phyloP scores from a whole-genome alignment of 2,888 invertebrate genomes.

The Nipponacmea schrenckii region DNA sequence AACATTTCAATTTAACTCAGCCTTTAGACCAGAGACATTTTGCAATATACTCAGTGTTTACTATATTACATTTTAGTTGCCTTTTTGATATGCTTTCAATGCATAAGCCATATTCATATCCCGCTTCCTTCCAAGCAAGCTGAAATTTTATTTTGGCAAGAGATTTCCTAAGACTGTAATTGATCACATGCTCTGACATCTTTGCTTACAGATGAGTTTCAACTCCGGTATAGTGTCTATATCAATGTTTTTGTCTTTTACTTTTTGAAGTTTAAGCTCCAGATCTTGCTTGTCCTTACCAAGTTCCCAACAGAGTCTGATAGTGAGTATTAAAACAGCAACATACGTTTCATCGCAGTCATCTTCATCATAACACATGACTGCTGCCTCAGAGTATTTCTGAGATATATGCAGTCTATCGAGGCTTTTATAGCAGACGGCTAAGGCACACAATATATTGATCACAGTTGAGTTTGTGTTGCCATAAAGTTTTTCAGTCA shows the following conservation, averaged over 20 bases:
- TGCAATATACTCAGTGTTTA: too few species aligned
- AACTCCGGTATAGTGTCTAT: slow-evolving; percentile 29
- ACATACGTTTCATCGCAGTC: slow-evolving; percentile 53
- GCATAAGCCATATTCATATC: too few species aligned
- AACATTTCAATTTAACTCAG: too few species aligned
- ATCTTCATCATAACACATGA: slow-evolving; percentile 46
- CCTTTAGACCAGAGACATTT: too few species aligned
- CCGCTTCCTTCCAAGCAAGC: too few species aligned
- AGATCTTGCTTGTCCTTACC: slow-evolving; percentile 63
- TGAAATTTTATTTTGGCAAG: too few species aligned
- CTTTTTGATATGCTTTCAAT: too few species aligned
- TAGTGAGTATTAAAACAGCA: slow-evolving; percentile 58
- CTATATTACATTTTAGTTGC: too few species aligned
- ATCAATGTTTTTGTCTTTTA: slow-evolving; percentile 31
- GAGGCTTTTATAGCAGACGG: slow-evolving; percentile 54
- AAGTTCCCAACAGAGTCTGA: slow-evolving; percentile 63
- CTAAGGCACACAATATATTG: slow-evolving; percentile 60
- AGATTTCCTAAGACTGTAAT: too few species aligned
- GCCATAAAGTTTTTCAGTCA: slow-evolving; percentile 64
- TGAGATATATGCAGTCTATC: slow-evolving; percentile 57
- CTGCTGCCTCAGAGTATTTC: slow-evolving; percentile 59
- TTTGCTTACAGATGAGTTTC: slow-evolving; percentile 11
- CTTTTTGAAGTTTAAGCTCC: slow-evolving; percentile 48
- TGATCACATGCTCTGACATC: neutral
- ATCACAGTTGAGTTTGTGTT: slow-evolving; percentile 51